phyloP scores from a whole-genome alignment of 2,797 vertebrate species.

The Helicolenus hilgendorfi region DNA sequence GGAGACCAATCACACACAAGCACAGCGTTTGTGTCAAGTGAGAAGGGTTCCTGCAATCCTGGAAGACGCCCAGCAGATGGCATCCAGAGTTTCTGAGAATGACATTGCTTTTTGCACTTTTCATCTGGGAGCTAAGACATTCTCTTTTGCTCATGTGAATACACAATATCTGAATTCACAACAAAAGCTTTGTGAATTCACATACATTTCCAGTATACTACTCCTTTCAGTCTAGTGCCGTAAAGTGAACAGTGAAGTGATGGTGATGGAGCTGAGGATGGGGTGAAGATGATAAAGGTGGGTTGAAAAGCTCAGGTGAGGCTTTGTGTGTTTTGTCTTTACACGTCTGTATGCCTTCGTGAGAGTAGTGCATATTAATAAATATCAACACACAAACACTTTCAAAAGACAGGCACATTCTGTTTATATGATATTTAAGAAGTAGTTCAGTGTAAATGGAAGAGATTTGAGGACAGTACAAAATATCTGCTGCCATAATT shows the following conservation, averaged over 20 bases:
- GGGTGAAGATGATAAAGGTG: slow-evolving; percentile 9
- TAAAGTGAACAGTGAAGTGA: slow-evolving; percentile 10
- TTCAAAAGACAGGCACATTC: not conserved
- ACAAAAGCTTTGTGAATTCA: not conserved
- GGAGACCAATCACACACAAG: not conserved
- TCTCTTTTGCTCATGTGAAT: not conserved
- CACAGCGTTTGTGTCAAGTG: not conserved
- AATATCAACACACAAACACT: not conserved
- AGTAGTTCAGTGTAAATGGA: not conserved
- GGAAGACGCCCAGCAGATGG: slow-evolving; percentile 74
- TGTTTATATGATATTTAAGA: not conserved
- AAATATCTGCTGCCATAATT: slow-evolving; percentile 1
- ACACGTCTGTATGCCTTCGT: not conserved
- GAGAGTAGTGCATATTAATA: not conserved
- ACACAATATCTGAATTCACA: slow-evolving; percentile 4
- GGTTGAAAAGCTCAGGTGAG: slow-evolving; percentile 6
- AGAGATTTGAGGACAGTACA: not conserved
- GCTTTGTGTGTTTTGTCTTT: not conserved
- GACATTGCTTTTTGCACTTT: slow-evolving; percentile 31
- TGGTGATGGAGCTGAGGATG: slow-evolving; percentile 31
- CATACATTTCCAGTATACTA: not conserved
- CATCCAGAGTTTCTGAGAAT: slow-evolving; percentile 41
- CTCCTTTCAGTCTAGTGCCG: not conserved
- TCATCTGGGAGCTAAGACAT: not conserved
- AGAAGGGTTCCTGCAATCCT: slow-evolving; percentile 44